phyloP scores from a whole-genome alignment of 2,888 invertebrate genomes.

The Lasioglossum villosulum region DNA sequence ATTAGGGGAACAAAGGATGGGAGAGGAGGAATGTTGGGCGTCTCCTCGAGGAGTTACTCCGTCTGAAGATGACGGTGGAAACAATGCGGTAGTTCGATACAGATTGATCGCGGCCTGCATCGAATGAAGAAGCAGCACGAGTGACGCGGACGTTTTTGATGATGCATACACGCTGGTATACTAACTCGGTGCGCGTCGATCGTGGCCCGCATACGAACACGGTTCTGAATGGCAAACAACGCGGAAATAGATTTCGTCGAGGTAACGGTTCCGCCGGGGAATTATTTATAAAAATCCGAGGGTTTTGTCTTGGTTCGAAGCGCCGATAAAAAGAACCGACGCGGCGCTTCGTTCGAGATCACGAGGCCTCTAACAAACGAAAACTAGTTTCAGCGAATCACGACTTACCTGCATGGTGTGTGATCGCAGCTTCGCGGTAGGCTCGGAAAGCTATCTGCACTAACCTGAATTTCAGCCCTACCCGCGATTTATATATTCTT shows the following conservation, averaged over 20 bases:
- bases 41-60: not conserved
- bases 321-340: not conserved
- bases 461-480: conserved; percentile 75
- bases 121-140: conserved; percentile 34
- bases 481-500: conserved; percentile 78
- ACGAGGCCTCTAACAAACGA: not conserved
- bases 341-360: too few relatives aligned
- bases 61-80: conserved; percentile 6
- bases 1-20: not conserved
- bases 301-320: not conserved
- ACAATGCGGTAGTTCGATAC: conserved; percentile 35
- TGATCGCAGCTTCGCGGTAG: conserved; percentile 54
- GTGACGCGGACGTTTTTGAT: conserved; percentile 43
- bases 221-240: conserved; percentile 30
- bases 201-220: conserved; percentile 51
- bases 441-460: conserved; percentile 69
- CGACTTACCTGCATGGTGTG: conserved; percentile 67
- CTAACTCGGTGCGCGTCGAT: conserved; percentile 29
- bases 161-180: conserved; percentile 17
- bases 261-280: conserved; percentile 44
- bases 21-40: not conserved
- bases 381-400: not conserved
- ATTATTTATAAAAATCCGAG: conserved; percentile 36
- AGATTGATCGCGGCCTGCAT: conserved; percentile 27
- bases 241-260: conserved; percentile 46